Base-by-base conservation (phyloP, 35 echinoderm and acorn worm species). In the Apostichopus parvimensis region DNA sequence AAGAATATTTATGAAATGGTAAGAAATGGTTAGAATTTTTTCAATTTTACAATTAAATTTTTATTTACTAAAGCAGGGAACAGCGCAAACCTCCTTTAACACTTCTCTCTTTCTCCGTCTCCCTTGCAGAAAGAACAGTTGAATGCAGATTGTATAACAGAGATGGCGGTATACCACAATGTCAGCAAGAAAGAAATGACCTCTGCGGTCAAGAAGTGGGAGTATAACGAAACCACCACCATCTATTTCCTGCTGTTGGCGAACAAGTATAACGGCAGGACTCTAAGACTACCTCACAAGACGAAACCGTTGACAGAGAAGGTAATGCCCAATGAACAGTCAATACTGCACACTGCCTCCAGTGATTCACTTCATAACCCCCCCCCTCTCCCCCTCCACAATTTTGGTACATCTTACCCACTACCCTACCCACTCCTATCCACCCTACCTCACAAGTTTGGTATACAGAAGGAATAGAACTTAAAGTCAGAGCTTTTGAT, bases 181-280 rank as follows among this genome's bases (percentile, higher is more conserved):
- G 92, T 94, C 86, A 92, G 92, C 24, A 94, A 92, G 68, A 96
- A 99, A 53, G 95, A 95, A 23, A 96, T 99, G 92, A 76, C 65
- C 4, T 73, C 87, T 12, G 78, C 72, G 0, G 62, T 99, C 28
- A 91, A 93, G 56, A 90, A 96, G 92, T 99, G 97, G 97, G 79
- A 95, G n/a, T 99, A 99, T 76, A 92, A 99, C 68, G 94, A 99
- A 57, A 79, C 93, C n/a, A 99, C 97, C 11, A 87, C 92, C 4
- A 93, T 93, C 21, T 99, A 99, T 86, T 99, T 99, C 77, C 92
- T 99, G 66, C 92, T 99, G n/a, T 77, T 99, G 9, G 90, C 91
- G n/a, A 96, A 94, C 88, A 94, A 94, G 65, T 96, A 96, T 76
- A 87, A 89, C 73, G 97, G 97, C 5, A 80, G 86, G 53, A 94